phyloP scores from a whole-genome alignment of 2,888 invertebrate genomes.

The Leptarthrus brevirostris region DNA sequence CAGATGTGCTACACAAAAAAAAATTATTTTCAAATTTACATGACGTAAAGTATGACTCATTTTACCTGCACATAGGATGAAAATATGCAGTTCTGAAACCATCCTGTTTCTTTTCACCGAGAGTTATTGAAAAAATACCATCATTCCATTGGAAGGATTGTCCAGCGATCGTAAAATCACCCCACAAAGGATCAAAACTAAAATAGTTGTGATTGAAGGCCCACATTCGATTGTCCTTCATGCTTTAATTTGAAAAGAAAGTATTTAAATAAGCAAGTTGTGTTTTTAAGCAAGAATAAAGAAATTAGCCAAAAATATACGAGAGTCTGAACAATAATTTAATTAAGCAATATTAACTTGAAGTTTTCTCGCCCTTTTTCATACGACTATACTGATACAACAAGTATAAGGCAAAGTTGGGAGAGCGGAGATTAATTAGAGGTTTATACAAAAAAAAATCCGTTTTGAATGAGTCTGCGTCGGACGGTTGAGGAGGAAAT shows the following conservation, averaged over 20 bases:
- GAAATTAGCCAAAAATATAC: not conserved
- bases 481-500: too few relatives aligned
- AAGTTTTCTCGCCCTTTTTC: too few relatives aligned
- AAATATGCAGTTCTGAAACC: conserved; percentile 77
- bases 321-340: too few relatives aligned
- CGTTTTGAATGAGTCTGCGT: too few relatives aligned
- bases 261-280: too few relatives aligned
- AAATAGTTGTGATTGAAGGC: conserved; percentile 79
- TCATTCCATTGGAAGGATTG: conserved; percentile 83
- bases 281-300: too few relatives aligned
- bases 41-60: not conserved
- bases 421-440: too few relatives aligned
- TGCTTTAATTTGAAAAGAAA: conserved; percentile 71
- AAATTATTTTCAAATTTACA: not conserved
- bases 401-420: too few relatives aligned
- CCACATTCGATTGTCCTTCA: conserved; percentile 75
- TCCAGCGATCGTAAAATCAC: conserved; percentile 75
- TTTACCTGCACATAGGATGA: conserved; percentile 75
- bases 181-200: conserved; percentile 76
- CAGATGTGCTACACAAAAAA: conserved; percentile 70
- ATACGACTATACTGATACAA: too few relatives aligned
- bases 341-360: too few relatives aligned
- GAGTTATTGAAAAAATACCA: conserved; percentile 79
- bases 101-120: conserved; percentile 69
- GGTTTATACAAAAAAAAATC: too few relatives aligned